Base-by-base conservation (phyloP, 30 jellyfish, hydroid and myxozoan species). In the Morbakka virulenta region DNA sequence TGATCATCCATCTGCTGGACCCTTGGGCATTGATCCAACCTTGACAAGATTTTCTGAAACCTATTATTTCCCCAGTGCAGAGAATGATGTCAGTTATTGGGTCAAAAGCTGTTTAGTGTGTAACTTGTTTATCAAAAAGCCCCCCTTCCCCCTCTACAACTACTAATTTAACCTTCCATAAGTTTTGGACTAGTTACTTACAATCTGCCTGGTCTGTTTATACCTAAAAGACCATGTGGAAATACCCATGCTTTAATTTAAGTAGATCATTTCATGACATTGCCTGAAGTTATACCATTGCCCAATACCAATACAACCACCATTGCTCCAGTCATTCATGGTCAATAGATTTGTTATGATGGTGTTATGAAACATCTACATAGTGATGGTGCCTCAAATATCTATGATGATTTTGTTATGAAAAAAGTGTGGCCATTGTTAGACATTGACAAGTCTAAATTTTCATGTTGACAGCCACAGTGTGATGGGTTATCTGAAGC, bases 401-500 rank as follows among this genome's bases (percentile, higher is more conserved):
- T 69, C 4, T 41, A n/a, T n/a, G n/a, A 69, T 69, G 81, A 67
- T 41, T 69, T 33, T n/a, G 69, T 69, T 13, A 69, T 69, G 34
- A 32, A 69, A 22, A 41, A 69, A 35, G 0, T 69, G 13, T 69
- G 23, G 13, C 35, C 69, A 1, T 35, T 69, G 28, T 41, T 69
- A 41, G 81, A 41, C 1, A 69, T 69, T n/a, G 81, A 67, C 72
- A 69, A 69, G 17, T 69, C 81, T 4, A 69, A 69, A 35, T 32
- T 67, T 32, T 69, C 33, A 4, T 36, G 81, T 41, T 67, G 35
- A 2, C 81, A 69, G 36, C 81, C 81, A 36, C 81, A 69, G 48
- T 66, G 31, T 21, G 81, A 69, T 69, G 81, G 81, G 32, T 69
- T 69, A 27, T 69, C 81, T 20, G 81, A 69, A 32, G 81, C 81